Evolutionary conservation across 2,797 vertebrate genomes (phyloP).

Genomic region (Gymnocypris eckloni): DNA sequence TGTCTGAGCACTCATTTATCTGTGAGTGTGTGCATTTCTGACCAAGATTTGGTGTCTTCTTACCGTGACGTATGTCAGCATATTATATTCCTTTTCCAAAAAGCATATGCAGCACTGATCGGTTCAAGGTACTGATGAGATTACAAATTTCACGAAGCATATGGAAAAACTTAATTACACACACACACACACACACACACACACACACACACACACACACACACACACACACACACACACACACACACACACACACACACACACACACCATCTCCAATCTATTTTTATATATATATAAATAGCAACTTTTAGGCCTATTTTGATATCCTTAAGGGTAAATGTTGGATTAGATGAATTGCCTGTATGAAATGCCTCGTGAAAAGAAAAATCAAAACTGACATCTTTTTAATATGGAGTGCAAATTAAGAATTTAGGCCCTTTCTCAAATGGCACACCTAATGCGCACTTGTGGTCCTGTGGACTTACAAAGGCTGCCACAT

Average conservation of each 20-base stretch:
- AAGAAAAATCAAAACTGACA: not conserved
- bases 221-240: slow-evolving; percentile 28
- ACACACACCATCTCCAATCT: not conserved
- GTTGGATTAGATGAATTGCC: not conserved
- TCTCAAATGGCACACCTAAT: not conserved
- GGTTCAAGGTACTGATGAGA: slow-evolving; percentile 20
- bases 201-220: slow-evolving; percentile 24
- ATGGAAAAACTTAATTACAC: slow-evolving; percentile 53
- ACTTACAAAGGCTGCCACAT: not conserved
- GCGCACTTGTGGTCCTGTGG: not conserved
- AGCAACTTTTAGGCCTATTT: not conserved
- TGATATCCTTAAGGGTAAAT: not conserved
- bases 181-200: not conserved
- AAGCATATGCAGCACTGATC: slow-evolving; percentile 12
- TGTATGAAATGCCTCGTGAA: not conserved
- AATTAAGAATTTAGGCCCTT: not conserved
- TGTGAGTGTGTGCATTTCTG: slow-evolving; percentile 21
- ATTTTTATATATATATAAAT: not conserved
- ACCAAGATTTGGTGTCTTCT: slow-evolving; percentile 47
- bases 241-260: not conserved
- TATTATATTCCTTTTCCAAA: slow-evolving; percentile 52
- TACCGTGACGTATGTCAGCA: slow-evolving; percentile 50
- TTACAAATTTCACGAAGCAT: slow-evolving; percentile 38
- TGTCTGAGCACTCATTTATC: slow-evolving; percentile 34
- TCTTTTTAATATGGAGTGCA: not conserved